Percentiles rank a stretch among this genome's conserved stretches.
Evolutionary conservation across 2,797 vertebrate species (phyloP).

Genomic region (Phoeniculus purpureus): DNA sequence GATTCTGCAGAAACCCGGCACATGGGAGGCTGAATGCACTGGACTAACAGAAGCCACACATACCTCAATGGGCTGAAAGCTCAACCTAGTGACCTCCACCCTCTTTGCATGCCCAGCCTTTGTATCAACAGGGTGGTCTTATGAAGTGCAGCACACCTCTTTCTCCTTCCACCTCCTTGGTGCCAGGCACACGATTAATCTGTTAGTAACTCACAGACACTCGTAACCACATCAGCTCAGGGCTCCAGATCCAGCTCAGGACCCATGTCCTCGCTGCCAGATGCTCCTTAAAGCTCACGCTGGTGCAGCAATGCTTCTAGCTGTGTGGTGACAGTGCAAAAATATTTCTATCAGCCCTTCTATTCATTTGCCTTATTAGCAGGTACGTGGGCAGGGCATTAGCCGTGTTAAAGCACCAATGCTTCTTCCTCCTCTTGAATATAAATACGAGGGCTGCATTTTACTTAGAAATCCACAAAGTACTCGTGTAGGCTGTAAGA

Average conservation of each 20-base stretch:
- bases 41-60: not conserved
- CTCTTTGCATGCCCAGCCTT: not conserved
- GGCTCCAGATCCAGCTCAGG: not conserved
- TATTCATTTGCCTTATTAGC: not conserved
- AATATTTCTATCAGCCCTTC: not conserved
- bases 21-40: not conserved
- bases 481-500: not conserved
- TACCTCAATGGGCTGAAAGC: not conserved
- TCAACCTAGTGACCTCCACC: not conserved
- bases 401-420: not conserved
- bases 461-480: not conserved
- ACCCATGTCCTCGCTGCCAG: not conserved
- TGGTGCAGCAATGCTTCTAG: not conserved
- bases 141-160: rapidly evolving
- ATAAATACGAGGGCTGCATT: not conserved
- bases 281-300: rapidly evolving
- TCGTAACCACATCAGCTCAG: not conserved
- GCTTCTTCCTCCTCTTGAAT: not conserved
- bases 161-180: not conserved
- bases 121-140: not conserved
- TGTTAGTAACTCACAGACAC: too few species aligned
- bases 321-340: not conserved
- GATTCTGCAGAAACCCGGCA: not conserved
- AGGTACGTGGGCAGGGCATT: not conserved
- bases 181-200: rapidly evolving